These are phyloP conservation scores for Polyergus mexicanus DNA, from an alignment of 1,140 invertebrate genomes.

Conservation along the genomic window DNA sequence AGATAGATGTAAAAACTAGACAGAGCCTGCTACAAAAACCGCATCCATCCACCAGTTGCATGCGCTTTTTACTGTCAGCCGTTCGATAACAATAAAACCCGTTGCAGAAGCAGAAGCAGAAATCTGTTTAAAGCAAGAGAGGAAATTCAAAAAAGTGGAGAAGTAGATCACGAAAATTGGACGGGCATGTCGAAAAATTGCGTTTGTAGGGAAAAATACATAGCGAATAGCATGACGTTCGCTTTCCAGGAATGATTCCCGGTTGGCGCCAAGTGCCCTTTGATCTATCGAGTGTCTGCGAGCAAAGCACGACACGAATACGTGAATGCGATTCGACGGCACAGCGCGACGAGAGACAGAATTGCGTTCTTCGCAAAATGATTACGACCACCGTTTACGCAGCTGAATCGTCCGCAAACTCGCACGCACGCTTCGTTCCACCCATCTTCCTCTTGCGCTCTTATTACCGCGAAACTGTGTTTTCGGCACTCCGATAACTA, in stretches of 20 bases:
- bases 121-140: neutral
- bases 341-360: slow-evolving; percentile 20
- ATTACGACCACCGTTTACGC: slow-evolving; percentile 46
- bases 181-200: slow-evolving; percentile 52
- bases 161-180: slow-evolving; percentile 55
- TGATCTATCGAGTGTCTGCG: slow-evolving; percentile 64
- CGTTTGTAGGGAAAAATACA: slow-evolving; percentile 44
- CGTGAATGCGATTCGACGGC: slow-evolving; percentile 14
- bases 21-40: slow-evolving; percentile 22
- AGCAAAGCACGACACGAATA: slow-evolving; percentile 35
- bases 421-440: slow-evolving; percentile 15
- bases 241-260: slow-evolving; percentile 53
- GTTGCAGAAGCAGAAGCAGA: slow-evolving; percentile 13
- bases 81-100: slow-evolving; percentile 54
- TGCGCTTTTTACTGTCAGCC: slow-evolving; percentile 20
- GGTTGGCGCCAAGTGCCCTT: slow-evolving; percentile 58
- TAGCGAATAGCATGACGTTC: slow-evolving; percentile 52
- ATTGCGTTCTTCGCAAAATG: slow-evolving; percentile 48
- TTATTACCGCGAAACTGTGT: slow-evolving; percentile 60
- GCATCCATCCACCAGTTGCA: slow-evolving; percentile 55
- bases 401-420: slow-evolving; percentile 56
- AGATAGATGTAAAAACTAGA: neutral
- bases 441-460: slow-evolving; percentile 26
- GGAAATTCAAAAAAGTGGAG: slow-evolving; percentile 46
- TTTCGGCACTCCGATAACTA: slow-evolving; percentile 16